Conservation (phyloP, 2,888 invertebrate genomes). For the Ophion ventricosus region DNA sequence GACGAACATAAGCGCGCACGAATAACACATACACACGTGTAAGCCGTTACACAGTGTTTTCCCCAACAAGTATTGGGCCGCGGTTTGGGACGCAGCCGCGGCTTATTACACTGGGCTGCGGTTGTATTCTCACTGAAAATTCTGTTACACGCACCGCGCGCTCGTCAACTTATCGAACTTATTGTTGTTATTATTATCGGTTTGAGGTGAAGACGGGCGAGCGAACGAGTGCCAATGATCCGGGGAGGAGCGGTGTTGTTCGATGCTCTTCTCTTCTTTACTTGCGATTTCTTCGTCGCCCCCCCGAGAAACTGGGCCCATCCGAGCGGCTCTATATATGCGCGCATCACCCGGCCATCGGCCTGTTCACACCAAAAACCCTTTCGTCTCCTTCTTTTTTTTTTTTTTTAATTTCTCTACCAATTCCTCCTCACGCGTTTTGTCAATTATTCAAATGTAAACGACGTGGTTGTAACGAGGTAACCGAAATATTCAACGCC, state of each 20-base stretch:
- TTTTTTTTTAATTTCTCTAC: not conserved
- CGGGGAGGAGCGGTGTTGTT: constrained; percentile 64
- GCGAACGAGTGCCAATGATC: constrained; percentile 32
- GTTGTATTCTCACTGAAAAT: not conserved
- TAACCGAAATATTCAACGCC: not conserved
- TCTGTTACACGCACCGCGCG: constrained; percentile 9
- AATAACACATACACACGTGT: not conserved
- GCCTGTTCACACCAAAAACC: constrained; percentile 67
- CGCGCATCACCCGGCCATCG: constrained; percentile 86
- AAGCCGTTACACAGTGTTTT: constrained; percentile 28
- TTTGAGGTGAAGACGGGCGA: constrained; percentile 6
- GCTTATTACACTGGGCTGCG: constrained; percentile 2
- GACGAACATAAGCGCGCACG: not conserved
- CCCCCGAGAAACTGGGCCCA: constrained; percentile 84
- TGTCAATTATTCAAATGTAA: not conserved
- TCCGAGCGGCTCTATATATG: constrained; percentile 88
- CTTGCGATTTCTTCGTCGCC: constrained; percentile 74
- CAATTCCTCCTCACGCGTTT: not conserved
- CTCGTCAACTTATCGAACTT: constrained; percentile 35
- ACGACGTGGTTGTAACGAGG: not conserved
- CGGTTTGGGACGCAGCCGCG: constrained; percentile 48
- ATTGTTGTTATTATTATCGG: constrained; percentile 34
- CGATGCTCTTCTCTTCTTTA: constrained; percentile 76
- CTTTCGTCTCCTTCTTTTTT: not conserved
- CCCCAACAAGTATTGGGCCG: not conserved